These are phyloP conservation scores for Sminthurides bifidus DNA, from an alignment of 1,140 invertebrate genomes.

Conservation along the genomic window DNA sequence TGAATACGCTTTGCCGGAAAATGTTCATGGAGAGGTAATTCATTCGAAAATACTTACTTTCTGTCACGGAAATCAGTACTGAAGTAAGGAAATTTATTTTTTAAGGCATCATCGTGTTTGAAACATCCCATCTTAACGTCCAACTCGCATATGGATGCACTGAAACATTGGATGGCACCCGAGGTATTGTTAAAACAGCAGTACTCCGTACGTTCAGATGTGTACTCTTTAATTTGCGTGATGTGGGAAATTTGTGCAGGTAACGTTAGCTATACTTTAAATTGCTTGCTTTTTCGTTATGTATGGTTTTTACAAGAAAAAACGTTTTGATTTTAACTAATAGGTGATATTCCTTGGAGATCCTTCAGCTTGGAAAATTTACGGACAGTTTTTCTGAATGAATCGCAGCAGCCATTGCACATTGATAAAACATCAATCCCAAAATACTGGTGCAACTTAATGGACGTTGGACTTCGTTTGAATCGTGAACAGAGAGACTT, in stretches of 20 bases:
- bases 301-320: neutral
- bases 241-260: slow-evolving; percentile 39
- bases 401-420: neutral
- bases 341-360: slow-evolving; percentile 5
- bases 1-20: slow-evolving; percentile 37
- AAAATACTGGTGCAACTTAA: neutral
- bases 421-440: neutral
- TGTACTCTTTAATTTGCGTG: slow-evolving; percentile 39
- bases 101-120: neutral
- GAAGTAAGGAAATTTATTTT: neutral
- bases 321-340: neutral
- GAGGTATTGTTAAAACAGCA: slow-evolving; percentile 37
- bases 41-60: neutral
- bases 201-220: slow-evolving; percentile 34
- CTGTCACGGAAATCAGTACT: neutral
- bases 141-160: slow-evolving; percentile 25
- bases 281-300: neutral
- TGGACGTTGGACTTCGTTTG: neutral
- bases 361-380: neutral
- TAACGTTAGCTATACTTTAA: neutral
- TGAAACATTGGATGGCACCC: slow-evolving; percentile 39
- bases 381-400: neutral
- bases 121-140: slow-evolving; percentile 10
- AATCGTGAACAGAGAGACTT: neutral
- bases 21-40: slow-evolving; percentile 1